A percentile compares a stretch with the other conserved stretches of the same genome.
Conservation (phyloP, 2,797 vertebrate genomes). For the Aplochiton taeniatus region DNA sequence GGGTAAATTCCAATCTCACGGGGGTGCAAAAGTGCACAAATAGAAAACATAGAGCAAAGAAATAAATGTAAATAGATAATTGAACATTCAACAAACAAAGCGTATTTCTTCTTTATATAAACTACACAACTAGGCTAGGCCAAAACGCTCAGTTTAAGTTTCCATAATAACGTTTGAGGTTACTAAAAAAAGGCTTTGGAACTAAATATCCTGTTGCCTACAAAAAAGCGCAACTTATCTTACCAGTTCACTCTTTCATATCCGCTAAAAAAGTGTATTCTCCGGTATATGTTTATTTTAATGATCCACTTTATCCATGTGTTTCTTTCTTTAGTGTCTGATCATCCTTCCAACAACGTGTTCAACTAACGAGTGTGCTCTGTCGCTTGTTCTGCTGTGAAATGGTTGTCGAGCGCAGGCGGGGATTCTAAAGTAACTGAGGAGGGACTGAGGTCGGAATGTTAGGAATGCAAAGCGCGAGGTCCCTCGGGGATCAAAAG, state of each 20-base stretch:
- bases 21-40: slow-evolving; percentile 58
- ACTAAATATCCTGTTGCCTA: not conserved
- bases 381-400: slow-evolving; percentile 43
- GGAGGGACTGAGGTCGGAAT: slow-evolving; percentile 85
- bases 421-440: slow-evolving; percentile 80
- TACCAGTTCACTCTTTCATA: slow-evolving; percentile 69
- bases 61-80: not conserved
- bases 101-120: not conserved
- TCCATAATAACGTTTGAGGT: not conserved
- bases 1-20: slow-evolving; percentile 68
- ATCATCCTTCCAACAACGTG: slow-evolving; percentile 39
- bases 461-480: slow-evolving; percentile 90
- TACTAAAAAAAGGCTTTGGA: not conserved
- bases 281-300: slow-evolving; percentile 10
- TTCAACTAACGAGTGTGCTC: slow-evolving; percentile 33
- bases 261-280: slow-evolving; percentile 22
- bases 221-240: slow-evolving; percentile 34
- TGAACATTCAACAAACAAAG: not conserved
- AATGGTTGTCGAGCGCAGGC: slow-evolving; percentile 65
- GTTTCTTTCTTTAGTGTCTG: slow-evolving; percentile 39
- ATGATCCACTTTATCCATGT: slow-evolving; percentile 44
- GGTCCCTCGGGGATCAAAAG: slow-evolving; percentile 88
- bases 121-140: not conserved
- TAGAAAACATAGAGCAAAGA: not conserved
- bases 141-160: not conserved